Conservation (phyloP, 2,888 invertebrate genomes). For the Cephus pygmeus region DNA sequence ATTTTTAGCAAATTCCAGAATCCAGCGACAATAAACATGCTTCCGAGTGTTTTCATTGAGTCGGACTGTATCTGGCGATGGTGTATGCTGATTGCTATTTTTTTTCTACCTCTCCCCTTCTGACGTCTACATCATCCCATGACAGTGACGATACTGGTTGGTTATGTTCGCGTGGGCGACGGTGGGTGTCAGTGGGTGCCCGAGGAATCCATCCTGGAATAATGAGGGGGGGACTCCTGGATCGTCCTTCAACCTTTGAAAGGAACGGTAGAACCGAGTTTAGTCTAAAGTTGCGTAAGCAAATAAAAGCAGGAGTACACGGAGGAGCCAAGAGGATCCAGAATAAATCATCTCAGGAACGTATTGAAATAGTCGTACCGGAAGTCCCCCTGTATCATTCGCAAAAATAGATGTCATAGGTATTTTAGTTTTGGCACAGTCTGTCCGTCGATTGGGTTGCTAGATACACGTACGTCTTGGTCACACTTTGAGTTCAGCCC, state of each 20-base stretch:
- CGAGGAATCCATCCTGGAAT: background rate
- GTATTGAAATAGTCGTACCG: constrained; percentile 28
- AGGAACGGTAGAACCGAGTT: background rate
- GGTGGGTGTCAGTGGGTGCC: background rate
- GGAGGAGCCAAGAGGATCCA: background rate
- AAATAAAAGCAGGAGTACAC: background rate
- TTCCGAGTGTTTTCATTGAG: background rate
- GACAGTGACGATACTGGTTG: background rate
- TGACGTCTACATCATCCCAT: background rate
- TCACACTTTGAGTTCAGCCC: background rate
- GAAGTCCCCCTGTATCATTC: constrained; percentile 27
- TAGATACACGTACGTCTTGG: background rate
- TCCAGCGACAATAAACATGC: background rate
- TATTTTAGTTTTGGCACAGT: constrained; percentile 63
- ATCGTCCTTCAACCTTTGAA: background rate
- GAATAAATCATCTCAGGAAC: constrained; percentile 13
- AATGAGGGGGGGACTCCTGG: background rate
- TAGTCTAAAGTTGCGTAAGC: background rate
- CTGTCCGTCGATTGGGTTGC: background rate
- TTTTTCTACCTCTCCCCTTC: background rate
- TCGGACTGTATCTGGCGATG: background rate
- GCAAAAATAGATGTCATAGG: constrained; percentile 35
- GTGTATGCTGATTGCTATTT: background rate
- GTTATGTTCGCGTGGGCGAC: background rate
- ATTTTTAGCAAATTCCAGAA: background rate